phyloP scores from a whole-genome alignment of 2,888 invertebrate genomes.

The Operophtera brumata region DNA sequence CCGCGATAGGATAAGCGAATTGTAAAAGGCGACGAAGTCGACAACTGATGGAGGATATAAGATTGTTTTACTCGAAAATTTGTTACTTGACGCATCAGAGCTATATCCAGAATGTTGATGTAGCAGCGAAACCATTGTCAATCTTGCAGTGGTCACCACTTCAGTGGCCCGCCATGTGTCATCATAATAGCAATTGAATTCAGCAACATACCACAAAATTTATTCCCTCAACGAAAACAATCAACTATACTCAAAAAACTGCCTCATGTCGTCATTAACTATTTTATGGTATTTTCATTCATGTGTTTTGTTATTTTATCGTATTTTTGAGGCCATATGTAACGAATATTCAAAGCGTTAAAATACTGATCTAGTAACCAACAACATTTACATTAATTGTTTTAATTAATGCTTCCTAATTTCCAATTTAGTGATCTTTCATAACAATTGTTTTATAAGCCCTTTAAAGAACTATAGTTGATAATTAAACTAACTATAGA shows the following conservation, averaged over 20 bases:
- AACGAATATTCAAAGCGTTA: no score
- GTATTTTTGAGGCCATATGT: not conserved
- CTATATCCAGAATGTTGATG: not conserved
- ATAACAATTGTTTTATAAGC: no score
- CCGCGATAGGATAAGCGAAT: slow-evolving; percentile 26
- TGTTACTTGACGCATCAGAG: not conserved
- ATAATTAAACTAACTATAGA: not conserved
- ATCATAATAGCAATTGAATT: not conserved
- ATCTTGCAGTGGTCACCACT: not conserved
- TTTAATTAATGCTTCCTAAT: no score
- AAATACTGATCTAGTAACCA: no score
- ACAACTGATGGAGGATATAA: not conserved
- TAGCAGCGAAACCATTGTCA: not conserved
- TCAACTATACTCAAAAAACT: not conserved
- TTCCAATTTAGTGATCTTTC: no score
- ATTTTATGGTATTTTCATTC: not conserved
- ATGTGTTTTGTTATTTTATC: not conserved
- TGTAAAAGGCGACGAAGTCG: slow-evolving; percentile 5
- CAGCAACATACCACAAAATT: slow-evolving; percentile 8
- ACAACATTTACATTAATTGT: no score
- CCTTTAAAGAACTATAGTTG: not conserved
- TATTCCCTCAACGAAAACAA: not conserved
- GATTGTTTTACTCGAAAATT: not conserved
- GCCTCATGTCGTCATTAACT: not conserved
- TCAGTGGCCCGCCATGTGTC: not conserved